Conservation (phyloP, 2,888 invertebrate species). For the Hymenopus coronatus region DNA sequence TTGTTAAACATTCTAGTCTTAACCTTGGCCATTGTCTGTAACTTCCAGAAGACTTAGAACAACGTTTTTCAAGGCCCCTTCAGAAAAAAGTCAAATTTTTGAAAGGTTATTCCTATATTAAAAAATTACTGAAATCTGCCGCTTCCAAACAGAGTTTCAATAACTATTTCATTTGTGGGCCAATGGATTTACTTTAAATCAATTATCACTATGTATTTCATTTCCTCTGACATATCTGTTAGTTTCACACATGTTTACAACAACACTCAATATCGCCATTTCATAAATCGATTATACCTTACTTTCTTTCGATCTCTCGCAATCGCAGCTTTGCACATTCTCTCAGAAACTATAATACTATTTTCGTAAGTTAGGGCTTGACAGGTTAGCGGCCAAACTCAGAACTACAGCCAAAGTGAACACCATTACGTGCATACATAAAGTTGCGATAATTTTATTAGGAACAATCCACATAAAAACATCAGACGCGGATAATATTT, state of each 20-base stretch:
- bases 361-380: too few species aligned
- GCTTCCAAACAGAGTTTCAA: neutral
- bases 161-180: neutral
- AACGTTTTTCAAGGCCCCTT: neutral
- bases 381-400: too few species aligned
- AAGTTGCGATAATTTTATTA: too few species aligned
- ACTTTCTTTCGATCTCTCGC: neutral
- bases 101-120: neutral
- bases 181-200: neutral
- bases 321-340: too few species aligned
- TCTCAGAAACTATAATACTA: too few species aligned
- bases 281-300: neutral
- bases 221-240: neutral
- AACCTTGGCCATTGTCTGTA: constrained; percentile 6
- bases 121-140: neutral
- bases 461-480: too few species aligned
- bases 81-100: neutral
- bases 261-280: constrained; percentile 4
- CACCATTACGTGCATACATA: too few species aligned
- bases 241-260: neutral
- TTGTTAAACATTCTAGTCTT: constrained; percentile 39
- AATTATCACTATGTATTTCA: neutral
- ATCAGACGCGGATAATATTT: too few species aligned
- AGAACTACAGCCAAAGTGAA: too few species aligned
- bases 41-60: neutral